Evolutionary conservation across 2,888 invertebrate species (phyloP), one percentile per base, ranked within the genome.

Genomic region (Trichopria drosophilae): DNA sequence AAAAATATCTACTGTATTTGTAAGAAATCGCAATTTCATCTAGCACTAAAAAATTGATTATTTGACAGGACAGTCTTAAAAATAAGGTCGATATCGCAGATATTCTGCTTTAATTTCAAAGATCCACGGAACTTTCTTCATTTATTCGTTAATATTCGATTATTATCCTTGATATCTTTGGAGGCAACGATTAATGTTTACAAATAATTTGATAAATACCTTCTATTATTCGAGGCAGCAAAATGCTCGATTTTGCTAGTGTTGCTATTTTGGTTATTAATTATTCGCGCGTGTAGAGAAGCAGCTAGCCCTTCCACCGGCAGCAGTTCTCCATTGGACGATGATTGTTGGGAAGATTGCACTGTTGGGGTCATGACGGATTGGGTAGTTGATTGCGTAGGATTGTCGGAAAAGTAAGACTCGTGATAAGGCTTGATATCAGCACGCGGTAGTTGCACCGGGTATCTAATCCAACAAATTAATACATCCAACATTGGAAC

Each of bases 201-300:
- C 9, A 15, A 15, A 12, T 9, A 12, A 22, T 16, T n/a, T 49
- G 6, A 15, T 16, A 26, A 24, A 7, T 62, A 69, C 69, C 70
- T 69, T 62, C 69, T 66, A 53, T 31, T 62, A 9, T 53, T 60
- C 23, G 62, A 28, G 24, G 66, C 59, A 23, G 62, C n/a, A n/a
- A n/a, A 59, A n/a, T 66, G 54, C 23, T 76, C 73, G 9, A 59
- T 61, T 63, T 75, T 76, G n/a, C 63, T 60, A 29, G 24, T 24
- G 46, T 55, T 61, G 51, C 55, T 63, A 52, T 82, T 78, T 80
- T 83, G 77, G 77, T 82, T 75, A 77, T 83, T 62, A 78, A 90
- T 79, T 60, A 90, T 87, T 61, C 90, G 82, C 51, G 88, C 88
- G 71, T 90, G 90, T 57, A 91, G 76, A 46, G 89, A 89, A 41